Evolutionary conservation across 2,888 invertebrate species (phyloP).

Genomic region (Apodemia duryi): DNA sequence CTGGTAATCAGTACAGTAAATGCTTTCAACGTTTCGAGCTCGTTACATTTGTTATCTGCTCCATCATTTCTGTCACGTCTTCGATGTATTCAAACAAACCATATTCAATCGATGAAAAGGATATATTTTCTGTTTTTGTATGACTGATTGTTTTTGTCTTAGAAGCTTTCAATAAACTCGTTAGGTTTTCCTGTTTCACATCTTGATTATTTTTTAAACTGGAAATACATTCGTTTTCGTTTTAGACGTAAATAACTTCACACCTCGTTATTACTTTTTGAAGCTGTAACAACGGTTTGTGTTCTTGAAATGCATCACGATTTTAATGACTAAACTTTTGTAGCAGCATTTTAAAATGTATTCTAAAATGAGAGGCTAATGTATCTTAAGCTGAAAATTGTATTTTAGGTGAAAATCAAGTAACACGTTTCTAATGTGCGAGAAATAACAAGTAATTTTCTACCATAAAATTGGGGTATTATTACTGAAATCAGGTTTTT

Average conservation of each 20-base stretch:
- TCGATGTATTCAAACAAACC: constrained; percentile 20
- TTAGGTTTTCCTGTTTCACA: constrained; percentile 38
- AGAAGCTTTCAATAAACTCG: constrained; percentile 29
- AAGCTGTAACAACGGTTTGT: constrained; percentile 16
- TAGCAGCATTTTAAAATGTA: no score
- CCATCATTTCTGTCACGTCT: constrained; percentile 34
- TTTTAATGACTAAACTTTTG: no score
- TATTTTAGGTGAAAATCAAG: no score
- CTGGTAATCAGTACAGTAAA: constrained; percentile 36
- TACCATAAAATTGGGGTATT: no score
- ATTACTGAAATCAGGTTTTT: no score
- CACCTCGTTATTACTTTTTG: constrained; percentile 37
- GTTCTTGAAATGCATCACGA: background rate
- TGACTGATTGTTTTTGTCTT: constrained; percentile 13
- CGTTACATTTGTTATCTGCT: constrained; percentile 42
- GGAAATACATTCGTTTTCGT: constrained; percentile 32
- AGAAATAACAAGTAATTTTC: no score
- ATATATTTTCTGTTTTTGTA: constrained; percentile 2
- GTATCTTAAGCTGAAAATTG: no score
- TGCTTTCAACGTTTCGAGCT: constrained; percentile 44
- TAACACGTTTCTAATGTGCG: no score
- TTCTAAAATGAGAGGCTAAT: no score
- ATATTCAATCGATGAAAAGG: constrained; percentile 10
- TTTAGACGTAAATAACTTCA: constrained; percentile 35
- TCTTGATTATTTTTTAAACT: constrained; percentile 33